Conservation (phyloP, 1,140 invertebrate species). For the Diorhabda elongata region DNA sequence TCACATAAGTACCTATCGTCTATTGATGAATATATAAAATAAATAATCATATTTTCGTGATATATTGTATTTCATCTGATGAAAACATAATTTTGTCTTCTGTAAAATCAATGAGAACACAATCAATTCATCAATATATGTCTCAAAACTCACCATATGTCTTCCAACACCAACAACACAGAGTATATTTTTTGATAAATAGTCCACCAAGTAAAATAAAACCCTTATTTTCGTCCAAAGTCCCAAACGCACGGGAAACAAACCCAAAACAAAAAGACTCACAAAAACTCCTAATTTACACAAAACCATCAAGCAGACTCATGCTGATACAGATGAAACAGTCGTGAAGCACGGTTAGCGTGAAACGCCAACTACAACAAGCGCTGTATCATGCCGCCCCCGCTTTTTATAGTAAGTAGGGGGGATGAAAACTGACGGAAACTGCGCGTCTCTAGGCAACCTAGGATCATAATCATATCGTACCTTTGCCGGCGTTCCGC, state of each 20-base stretch:
- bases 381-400: constrained; percentile 36
- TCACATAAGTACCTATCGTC: too few species aligned
- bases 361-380: constrained; percentile 24
- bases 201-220: constrained; percentile 1
- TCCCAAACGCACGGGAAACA: neutral
- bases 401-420: constrained; percentile 36
- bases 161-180: neutral
- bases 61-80: too few species aligned
- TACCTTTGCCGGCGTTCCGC: constrained; percentile 28
- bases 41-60: too few species aligned
- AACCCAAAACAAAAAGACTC: neutral
- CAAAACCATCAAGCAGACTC: constrained; percentile 10
- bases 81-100: too few species aligned
- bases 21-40: too few species aligned
- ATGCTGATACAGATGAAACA: constrained; percentile 2
- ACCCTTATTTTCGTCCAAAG: neutral
- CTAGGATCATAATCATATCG: constrained; percentile 46
- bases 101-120: too few species aligned
- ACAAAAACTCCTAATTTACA: neutral
- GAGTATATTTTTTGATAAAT: neutral
- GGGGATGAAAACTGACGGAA: constrained; percentile 43
- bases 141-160: constrained; percentile 11
- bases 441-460: constrained; percentile 45
- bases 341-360: neutral
- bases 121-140: neutral